These are phyloP conservation scores for Armadillidium nasatum DNA, from an alignment of 1,140 invertebrate species.

Conservation along the genomic window DNA sequence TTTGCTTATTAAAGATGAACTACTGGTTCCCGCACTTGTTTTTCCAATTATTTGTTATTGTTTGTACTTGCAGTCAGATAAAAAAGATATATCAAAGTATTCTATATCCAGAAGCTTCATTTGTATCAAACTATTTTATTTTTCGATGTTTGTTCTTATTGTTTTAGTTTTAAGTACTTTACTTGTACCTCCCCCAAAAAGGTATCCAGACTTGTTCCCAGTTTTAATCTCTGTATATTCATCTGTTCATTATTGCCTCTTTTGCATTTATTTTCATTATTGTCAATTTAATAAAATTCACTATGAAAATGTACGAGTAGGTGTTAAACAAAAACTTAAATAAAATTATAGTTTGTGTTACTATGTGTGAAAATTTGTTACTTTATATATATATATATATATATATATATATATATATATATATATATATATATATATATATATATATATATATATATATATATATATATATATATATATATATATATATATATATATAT, in stretches of 20 bases:
- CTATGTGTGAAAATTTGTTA: too few species aligned
- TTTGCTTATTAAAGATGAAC: conserved; percentile 74
- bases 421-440: too few species aligned
- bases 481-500: too few species aligned
- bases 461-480: too few species aligned
- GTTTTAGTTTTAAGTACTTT: too few species aligned
- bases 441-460: too few species aligned
- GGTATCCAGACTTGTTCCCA: conserved; percentile 79
- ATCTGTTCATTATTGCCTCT: conserved; percentile 59
- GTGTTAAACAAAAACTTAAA: too few species aligned
- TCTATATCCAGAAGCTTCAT: conserved; percentile 58
- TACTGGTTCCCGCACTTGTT: conserved; percentile 59
- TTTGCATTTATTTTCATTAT: conserved; percentile 3
- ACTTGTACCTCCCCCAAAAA: conserved; percentile 61
- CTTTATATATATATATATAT: too few species aligned
- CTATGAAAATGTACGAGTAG: too few species aligned
- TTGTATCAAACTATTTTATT: conserved; percentile 51
- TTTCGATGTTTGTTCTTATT: conserved; percentile 52
- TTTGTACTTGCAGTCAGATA: conserved; percentile 20
- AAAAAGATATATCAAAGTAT: conserved; percentile 9
- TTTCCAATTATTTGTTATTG: conserved; percentile 52
- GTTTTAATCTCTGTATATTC: conserved; percentile 74
- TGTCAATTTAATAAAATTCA: too few species aligned
- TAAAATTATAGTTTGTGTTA: too few species aligned
- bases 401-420: too few species aligned